A percentile compares a stretch with the other conserved stretches of the same genome.
These are phyloP conservation scores for Sebastolobus alascanus DNA, from an alignment of 2,797 vertebrate genomes.

Conservation along the genomic window DNA sequence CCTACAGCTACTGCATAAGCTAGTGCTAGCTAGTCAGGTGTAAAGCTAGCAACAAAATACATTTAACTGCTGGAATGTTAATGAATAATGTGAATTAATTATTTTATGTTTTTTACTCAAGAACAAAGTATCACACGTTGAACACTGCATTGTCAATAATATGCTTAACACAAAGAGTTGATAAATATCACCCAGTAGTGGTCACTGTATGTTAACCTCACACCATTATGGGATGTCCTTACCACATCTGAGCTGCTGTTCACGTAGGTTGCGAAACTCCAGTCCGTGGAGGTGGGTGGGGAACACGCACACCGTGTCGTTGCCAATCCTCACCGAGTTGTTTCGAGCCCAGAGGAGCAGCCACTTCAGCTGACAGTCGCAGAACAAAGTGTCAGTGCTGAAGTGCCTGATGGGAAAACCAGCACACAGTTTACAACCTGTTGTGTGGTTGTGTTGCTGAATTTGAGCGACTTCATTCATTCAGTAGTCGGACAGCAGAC, in stretches of 20 bases:
- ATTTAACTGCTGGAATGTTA: neutral
- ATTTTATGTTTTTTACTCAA: neutral
- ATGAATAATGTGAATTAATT: neutral
- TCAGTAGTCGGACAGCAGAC: neutral
- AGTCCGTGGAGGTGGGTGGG: slow-evolving; percentile 87
- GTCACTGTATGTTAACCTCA: neutral
- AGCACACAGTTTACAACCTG: slow-evolving; percentile 30
- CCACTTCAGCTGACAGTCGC: slow-evolving; percentile 94
- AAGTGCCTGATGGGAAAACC: slow-evolving; percentile 85
- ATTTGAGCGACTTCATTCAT: neutral
- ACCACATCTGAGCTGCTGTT: slow-evolving; percentile 91
- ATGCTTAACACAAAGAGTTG: neutral
- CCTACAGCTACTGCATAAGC: too few relatives aligned
- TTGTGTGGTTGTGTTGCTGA: neutral
- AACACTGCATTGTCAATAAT: neutral
- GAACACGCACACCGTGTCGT: slow-evolving; percentile 88
- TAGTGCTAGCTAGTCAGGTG: neutral
- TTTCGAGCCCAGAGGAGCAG: slow-evolving; percentile 88
- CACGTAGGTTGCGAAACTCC: slow-evolving; percentile 86
- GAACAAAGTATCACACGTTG: neutral
- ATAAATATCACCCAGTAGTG: too few relatives aligned
- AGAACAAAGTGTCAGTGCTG: slow-evolving; percentile 90
- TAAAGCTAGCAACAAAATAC: neutral
- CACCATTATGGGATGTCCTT: slow-evolving; percentile 53
- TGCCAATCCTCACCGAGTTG: slow-evolving; percentile 86